These are phyloP conservation scores for Halocaridina rubra DNA, from an alignment of 2,888 invertebrate species.

Conservation along the genomic window DNA sequence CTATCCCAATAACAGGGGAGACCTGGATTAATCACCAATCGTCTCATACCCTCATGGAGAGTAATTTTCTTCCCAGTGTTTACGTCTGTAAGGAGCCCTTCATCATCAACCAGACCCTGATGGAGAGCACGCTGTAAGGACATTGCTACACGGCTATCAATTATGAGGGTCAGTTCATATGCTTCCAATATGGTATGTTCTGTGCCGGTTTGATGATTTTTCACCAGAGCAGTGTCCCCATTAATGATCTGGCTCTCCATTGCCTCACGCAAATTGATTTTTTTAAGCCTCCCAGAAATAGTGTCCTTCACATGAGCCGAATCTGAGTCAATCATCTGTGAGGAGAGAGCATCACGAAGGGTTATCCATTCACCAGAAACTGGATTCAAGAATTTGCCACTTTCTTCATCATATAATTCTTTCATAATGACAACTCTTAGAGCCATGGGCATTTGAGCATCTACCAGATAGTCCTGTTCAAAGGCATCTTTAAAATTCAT, in stretches of 20 bases:
- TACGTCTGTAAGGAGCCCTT: conserved; percentile 85
- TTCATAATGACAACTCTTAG: conserved; percentile 85
- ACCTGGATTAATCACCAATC: conserved; percentile 83
- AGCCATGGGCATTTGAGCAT: conserved; percentile 83
- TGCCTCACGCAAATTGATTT: conserved; percentile 82
- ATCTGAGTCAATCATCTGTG: conserved; percentile 84
- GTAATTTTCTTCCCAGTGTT: conserved; percentile 82
- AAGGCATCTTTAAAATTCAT: conserved; percentile 87
- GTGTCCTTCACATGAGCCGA: conserved; percentile 86
- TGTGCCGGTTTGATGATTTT: conserved; percentile 71
- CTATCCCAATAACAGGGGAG: conserved; percentile 69
- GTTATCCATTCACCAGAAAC: conserved; percentile 82
- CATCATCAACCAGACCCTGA: conserved; percentile 84
- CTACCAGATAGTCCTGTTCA: conserved; percentile 83
- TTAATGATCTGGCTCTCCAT: conserved; percentile 82
- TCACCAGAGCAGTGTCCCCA: conserved; percentile 77
- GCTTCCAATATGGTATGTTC: conserved; percentile 70
- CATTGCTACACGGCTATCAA: conserved; percentile 76
- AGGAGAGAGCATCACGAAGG: conserved; percentile 83
- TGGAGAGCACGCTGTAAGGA: conserved; percentile 87
- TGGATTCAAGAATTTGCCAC: conserved; percentile 86
- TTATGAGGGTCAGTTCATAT: conserved; percentile 76
- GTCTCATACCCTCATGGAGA: conserved; percentile 84
- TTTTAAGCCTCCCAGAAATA: conserved; percentile 80
- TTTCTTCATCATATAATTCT: conserved; percentile 81